Percentiles rank a stretch among this genome's conserved stretches.
phyloP scores from a whole-genome alignment of 2,797 vertebrate genomes.

The Catamblyrhynchus diadema region DNA sequence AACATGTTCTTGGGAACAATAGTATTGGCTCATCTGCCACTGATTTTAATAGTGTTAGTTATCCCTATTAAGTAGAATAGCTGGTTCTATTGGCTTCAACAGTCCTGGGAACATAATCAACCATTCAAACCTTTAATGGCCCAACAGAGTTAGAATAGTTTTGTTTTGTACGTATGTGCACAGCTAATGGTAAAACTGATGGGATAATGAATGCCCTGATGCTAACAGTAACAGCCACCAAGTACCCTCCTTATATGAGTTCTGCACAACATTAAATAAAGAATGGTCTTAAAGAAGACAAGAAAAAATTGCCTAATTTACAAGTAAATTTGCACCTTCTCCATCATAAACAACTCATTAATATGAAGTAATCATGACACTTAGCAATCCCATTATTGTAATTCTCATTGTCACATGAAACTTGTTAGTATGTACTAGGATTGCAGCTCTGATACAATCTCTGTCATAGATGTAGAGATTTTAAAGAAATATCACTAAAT shows the following conservation, averaged over 20 bases:
- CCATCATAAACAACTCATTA: neutral
- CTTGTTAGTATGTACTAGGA: neutral
- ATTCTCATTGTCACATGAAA: neutral
- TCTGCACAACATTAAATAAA: neutral
- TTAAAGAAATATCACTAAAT: neutral
- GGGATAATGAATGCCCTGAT: neutral
- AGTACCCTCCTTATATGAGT: neutral
- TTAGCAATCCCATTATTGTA: neutral
- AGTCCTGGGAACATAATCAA: neutral
- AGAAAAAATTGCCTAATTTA: neutral
- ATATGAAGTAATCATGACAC: neutral
- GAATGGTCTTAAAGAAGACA: neutral
- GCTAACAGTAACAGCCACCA: neutral
- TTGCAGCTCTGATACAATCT: neutral
- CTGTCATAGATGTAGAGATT: neutral
- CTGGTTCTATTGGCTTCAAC: neutral
- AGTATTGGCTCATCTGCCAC: neutral
- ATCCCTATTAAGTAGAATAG: neutral
- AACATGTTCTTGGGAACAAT: neutral
- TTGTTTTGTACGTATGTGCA: neutral
- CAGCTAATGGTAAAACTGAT: neutral
- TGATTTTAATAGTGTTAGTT: neutral
- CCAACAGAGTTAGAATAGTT: neutral
- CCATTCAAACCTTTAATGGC: conserved; percentile 19
- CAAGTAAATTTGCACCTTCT: neutral